Conservation (phyloP, 2,888 invertebrate species). For the Metalampra italica region DNA sequence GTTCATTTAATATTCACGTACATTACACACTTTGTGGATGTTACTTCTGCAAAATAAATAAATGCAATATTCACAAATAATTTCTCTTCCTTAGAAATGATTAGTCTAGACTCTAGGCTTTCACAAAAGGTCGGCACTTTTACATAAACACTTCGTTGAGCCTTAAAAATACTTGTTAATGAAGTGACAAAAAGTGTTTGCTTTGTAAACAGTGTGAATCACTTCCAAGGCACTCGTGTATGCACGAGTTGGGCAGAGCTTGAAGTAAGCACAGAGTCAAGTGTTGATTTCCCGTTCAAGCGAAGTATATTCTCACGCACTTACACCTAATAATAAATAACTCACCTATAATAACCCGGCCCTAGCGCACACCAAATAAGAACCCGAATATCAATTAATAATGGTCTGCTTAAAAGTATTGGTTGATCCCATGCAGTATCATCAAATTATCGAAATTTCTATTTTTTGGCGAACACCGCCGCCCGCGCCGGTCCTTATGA, state of each 20-base stretch:
- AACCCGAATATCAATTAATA: too few relatives aligned
- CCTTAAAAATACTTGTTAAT: constrained; percentile 21
- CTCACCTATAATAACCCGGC: too few relatives aligned
- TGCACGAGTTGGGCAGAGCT: constrained; percentile 7
- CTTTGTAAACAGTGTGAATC: constrained; percentile 17
- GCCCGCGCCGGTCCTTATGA: too few relatives aligned
- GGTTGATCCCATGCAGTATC: too few relatives aligned
- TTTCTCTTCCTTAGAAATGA: constrained; percentile 1
- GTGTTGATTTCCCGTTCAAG: constrained; percentile 26
- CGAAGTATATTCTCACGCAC: constrained; percentile 10
- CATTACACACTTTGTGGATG: constrained; percentile 19
- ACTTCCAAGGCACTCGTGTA: constrained; percentile 17
- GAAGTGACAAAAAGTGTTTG: constrained; percentile 25
- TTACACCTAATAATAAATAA: background rate
- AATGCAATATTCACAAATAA: background rate
- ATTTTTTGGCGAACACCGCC: too few relatives aligned
- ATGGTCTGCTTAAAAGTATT: too few relatives aligned
- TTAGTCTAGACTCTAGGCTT: constrained; percentile 15
- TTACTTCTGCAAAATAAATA: constrained; percentile 18
- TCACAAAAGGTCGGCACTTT: constrained; percentile 19
- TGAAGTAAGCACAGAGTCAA: constrained; percentile 15
- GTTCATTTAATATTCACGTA: too few relatives aligned
- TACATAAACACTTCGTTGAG: constrained; percentile 12
- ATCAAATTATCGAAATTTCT: too few relatives aligned
- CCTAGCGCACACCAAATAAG: too few relatives aligned